Evolutionary conservation across 23 tunicate genomes (phyloP).

Genomic region (Corella eumyota): DNA sequence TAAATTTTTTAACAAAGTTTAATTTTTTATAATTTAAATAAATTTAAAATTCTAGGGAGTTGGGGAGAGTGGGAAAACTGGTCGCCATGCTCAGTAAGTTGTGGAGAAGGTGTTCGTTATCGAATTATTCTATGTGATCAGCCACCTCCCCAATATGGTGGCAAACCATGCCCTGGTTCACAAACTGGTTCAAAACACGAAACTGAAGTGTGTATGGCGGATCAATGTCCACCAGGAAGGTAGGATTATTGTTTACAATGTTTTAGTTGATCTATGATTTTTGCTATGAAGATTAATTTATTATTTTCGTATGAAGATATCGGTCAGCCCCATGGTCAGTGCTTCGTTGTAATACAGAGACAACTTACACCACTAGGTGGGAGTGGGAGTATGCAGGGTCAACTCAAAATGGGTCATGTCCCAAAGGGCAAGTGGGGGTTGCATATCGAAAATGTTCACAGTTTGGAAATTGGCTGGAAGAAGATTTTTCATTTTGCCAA

Average conservation of each 20-base stretch:
- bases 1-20: neutral
- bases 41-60: slow-evolving; percentile 15
- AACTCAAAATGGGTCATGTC: slow-evolving; percentile 37
- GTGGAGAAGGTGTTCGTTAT: slow-evolving; percentile 39
- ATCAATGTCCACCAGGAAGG: slow-evolving; percentile 53
- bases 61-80: slow-evolving; percentile 67
- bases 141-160: slow-evolving; percentile 34
- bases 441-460: slow-evolving; percentile 59
- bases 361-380: slow-evolving; percentile 33
- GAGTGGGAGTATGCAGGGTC: slow-evolving; percentile 23
- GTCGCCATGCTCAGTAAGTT: slow-evolving; percentile 67
- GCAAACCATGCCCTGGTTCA: slow-evolving; percentile 26
- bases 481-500: slow-evolving; percentile 50
- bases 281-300: neutral
- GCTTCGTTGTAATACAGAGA: slow-evolving; percentile 48
- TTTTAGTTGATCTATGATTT: neutral
- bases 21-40: neutral
- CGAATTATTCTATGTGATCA: slow-evolving; percentile 48
- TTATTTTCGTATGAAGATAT: too few species aligned
- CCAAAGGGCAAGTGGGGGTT: slow-evolving; percentile 30
- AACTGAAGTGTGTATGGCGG: slow-evolving; percentile 19
- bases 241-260: neutral
- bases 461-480: slow-evolving; percentile 41
- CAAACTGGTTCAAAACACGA: slow-evolving; percentile 35
- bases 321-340: too few species aligned